A percentile compares a stretch with the other conserved stretches of the same genome.
These are phyloP conservation scores for Aquatica leii DNA, from an alignment of 2,888 invertebrate genomes.

Conservation along the genomic window DNA sequence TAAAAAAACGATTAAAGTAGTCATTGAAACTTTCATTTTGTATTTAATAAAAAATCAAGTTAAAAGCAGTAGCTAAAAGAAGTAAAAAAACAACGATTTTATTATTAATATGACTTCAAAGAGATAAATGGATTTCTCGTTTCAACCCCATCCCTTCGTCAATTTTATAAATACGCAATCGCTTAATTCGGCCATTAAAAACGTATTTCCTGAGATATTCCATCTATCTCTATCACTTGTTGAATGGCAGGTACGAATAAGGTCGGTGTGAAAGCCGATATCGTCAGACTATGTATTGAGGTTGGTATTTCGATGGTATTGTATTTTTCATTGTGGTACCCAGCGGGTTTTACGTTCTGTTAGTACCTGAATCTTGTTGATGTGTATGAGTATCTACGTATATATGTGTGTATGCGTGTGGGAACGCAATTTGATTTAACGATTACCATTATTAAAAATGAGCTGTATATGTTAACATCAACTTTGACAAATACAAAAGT, in stretches of 20 bases:
- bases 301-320: constrained; percentile 36
- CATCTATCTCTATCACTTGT: constrained; percentile 41
- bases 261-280: constrained; percentile 38
- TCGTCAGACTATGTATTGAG: constrained; percentile 35
- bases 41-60: constrained; percentile 9
- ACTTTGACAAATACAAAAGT: constrained; percentile 6
- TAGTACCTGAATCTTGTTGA: constrained; percentile 32
- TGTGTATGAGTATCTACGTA: constrained; percentile 25
- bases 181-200: constrained; percentile 40
- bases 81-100: constrained; percentile 1
- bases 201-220: constrained; percentile 36
- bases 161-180: constrained; percentile 24
- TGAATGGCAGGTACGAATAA: constrained; percentile 38
- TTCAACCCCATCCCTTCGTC: constrained; percentile 18
- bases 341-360: constrained; percentile 38
- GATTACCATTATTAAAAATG: constrained; percentile 15
- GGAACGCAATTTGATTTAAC: constrained; percentile 35
- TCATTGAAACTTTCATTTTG: neutral
- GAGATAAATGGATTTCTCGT: constrained; percentile 27
- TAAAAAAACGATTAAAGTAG: neutral
- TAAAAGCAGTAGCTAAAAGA: no score
- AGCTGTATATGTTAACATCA: constrained; percentile 10
- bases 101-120: constrained; percentile 24
- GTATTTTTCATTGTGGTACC: constrained; percentile 34
- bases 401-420: constrained; percentile 34